Conservation (phyloP, 2,113 vertebrate species). For the Corythornis madagascariensis region DNA sequence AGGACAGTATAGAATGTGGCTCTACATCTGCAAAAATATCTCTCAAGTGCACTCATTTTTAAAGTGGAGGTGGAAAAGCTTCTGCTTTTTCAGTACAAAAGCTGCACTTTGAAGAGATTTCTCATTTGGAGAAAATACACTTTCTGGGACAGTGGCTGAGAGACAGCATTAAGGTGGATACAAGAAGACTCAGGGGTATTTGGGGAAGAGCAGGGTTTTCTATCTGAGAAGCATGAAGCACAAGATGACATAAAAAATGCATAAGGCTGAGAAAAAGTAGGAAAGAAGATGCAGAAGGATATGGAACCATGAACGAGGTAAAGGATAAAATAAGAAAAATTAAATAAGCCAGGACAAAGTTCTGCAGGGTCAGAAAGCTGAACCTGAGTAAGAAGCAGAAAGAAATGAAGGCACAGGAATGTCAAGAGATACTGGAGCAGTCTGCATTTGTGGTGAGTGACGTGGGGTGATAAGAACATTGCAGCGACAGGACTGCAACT, state of each 20-base stretch:
- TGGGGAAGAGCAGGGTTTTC: background rate
- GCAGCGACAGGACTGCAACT: background rate
- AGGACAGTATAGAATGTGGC: background rate
- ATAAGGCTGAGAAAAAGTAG: background rate
- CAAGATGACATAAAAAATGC: conserved; percentile 22
- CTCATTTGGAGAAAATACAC: background rate
- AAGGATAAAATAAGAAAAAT: background rate
- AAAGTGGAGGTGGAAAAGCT: background rate
- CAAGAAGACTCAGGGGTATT: background rate
- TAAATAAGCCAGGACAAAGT: background rate
- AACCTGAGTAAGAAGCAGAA: background rate
- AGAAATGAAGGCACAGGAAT: background rate
- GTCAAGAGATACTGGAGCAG: background rate
- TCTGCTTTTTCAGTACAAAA: conserved; percentile 35
- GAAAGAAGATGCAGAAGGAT: background rate
- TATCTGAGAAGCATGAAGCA: background rate
- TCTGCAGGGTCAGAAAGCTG: background rate
- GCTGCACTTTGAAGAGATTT: background rate
- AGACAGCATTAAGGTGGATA: background rate
- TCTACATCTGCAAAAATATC: background rate
- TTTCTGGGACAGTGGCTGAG: conserved; percentile 4
- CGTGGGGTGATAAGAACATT: background rate
- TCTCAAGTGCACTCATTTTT: background rate
- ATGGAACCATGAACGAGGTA: background rate
- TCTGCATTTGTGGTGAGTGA: background rate